phyloP scores from a whole-genome alignment of 2,888 invertebrate species.

The Pogonocherus hispidulus region DNA sequence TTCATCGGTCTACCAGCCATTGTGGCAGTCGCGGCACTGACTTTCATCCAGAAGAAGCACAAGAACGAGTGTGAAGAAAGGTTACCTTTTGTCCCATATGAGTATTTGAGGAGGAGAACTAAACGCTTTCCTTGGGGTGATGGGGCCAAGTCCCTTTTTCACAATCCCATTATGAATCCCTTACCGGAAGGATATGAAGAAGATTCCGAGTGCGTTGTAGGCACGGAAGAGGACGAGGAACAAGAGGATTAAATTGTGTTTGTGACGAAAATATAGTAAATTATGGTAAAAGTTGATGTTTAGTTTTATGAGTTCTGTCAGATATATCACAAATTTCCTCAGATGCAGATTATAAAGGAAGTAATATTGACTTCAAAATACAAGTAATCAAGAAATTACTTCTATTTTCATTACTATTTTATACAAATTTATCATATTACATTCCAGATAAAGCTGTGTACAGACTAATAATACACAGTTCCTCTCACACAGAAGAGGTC shows the following conservation, averaged over 20 bases:
- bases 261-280: too few relatives aligned
- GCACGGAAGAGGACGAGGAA: background rate
- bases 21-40: constrained; percentile 70
- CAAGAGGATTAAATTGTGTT: background rate
- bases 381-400: too few relatives aligned
- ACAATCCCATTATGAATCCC: constrained; percentile 84
- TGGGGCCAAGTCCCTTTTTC: constrained; percentile 87
- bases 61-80: constrained; percentile 58
- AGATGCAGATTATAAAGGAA: too few relatives aligned
- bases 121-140: constrained; percentile 96
- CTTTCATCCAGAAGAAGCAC: constrained; percentile 70
- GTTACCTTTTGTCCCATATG: constrained; percentile 83
- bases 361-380: too few relatives aligned
- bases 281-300: too few relatives aligned
- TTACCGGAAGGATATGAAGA: constrained; percentile 87
- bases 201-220: constrained; percentile 13
- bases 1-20: constrained; percentile 20
- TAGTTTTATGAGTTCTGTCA: too few relatives aligned
- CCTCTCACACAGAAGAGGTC: too few relatives aligned
- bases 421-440: too few relatives aligned
- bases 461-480: too few relatives aligned
- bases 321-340: too few relatives aligned
- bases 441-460: too few relatives aligned
- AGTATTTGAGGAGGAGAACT: constrained; percentile 80
- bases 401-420: too few relatives aligned